Percentiles rank a stretch among this genome's conserved stretches.
Evolutionary conservation across 2,797 vertebrate species (phyloP).

Genomic region (Poliocrania exsul): DNA sequence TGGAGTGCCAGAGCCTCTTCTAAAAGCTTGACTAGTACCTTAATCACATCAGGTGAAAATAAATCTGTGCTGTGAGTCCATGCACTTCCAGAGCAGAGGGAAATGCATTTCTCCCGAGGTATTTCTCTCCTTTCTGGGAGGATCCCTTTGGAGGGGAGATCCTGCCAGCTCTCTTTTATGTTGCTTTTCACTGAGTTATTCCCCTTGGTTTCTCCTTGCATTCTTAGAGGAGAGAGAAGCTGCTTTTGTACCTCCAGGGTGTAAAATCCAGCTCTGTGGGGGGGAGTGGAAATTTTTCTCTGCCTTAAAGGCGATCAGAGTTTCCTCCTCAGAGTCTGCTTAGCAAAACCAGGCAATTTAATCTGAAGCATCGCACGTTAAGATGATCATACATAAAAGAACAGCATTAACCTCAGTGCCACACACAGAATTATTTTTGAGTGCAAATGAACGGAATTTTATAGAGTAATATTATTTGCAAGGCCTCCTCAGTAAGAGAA

Average conservation of each 20-base stretch:
- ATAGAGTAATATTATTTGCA: conserved; percentile 1
- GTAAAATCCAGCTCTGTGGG: conserved; percentile 27
- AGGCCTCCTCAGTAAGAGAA: not conserved
- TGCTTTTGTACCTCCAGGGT: not conserved
- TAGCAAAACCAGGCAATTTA: not conserved
- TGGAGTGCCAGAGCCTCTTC: not conserved
- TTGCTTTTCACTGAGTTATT: conserved; percentile 7
- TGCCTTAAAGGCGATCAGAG: not conserved
- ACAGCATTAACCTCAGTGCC: conserved; percentile 17
- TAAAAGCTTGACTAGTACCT: not conserved
- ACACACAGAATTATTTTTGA: conserved; percentile 24
- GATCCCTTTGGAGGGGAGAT: not conserved
- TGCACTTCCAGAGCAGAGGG: not conserved
- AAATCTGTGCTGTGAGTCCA: not conserved
- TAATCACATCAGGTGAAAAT: not conserved
- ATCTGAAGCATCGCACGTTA: not conserved
- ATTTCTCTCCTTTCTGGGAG: conserved; percentile 12
- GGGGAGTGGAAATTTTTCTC: conserved; percentile 1
- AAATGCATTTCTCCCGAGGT: not conserved
- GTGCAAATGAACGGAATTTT: conserved; percentile 23
- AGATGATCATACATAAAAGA: conserved; percentile 15
- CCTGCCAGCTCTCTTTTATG: conserved; percentile 27
- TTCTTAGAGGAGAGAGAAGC: conserved; percentile 35
- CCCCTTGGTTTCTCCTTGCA: conserved; percentile 40
- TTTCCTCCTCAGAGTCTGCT: conserved; percentile 19